These are phyloP conservation scores for Maccullochella peelii DNA, from an alignment of 2,113 vertebrate species.

Conservation along the genomic window DNA sequence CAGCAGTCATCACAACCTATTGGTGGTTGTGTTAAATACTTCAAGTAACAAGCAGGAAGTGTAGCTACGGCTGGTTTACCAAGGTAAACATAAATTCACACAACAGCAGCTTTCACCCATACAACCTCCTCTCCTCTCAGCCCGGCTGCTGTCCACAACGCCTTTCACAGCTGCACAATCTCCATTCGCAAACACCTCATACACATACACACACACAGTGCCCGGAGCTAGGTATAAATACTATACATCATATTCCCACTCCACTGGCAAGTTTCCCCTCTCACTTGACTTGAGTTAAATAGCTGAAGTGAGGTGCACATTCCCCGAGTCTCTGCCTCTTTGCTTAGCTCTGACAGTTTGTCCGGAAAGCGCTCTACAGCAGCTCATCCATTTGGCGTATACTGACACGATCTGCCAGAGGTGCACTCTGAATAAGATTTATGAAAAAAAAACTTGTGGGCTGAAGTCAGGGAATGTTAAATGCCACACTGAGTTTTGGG, in stretches of 20 bases:
- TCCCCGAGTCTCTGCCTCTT: constrained; percentile 55
- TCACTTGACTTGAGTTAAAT: constrained; percentile 76
- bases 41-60: constrained; percentile 71
- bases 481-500: constrained; percentile 35
- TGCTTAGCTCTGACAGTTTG: constrained; percentile 75
- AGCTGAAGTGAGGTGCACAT: constrained; percentile 73
- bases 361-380: constrained; percentile 70
- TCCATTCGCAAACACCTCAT: constrained; percentile 74
- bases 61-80: constrained; percentile 76
- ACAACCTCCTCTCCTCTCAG: constrained; percentile 45
- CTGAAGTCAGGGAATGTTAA: constrained; percentile 54
- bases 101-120: constrained; percentile 79
- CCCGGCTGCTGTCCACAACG: constrained; percentile 58
- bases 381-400: constrained; percentile 73
- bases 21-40: constrained; percentile 72
- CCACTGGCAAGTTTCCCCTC: constrained; percentile 67
- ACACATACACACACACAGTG: constrained; percentile 47
- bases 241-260: constrained; percentile 78
- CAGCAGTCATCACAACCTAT: constrained; percentile 43
- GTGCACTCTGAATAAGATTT: constrained; percentile 70
- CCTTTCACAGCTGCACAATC: constrained; percentile 78
- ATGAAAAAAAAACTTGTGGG: constrained; percentile 61
- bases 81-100: constrained; percentile 76
- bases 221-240: constrained; percentile 73
- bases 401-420: constrained; percentile 70